Conservation (phyloP, 2,888 invertebrate genomes). For the Clanis bilineata region DNA sequence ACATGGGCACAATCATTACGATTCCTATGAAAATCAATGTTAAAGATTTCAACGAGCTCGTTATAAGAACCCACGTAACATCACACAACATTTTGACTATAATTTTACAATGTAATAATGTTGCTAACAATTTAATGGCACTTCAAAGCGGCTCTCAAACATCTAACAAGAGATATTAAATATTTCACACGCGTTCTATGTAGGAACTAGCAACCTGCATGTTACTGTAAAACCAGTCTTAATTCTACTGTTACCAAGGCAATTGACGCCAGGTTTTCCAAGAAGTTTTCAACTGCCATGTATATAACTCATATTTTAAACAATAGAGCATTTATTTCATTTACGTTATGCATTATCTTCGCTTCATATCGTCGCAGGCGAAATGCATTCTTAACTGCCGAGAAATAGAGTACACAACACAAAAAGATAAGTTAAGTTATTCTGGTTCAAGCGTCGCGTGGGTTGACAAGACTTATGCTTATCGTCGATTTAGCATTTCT, state of each 20-base stretch:
- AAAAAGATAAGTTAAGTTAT: slow-evolving; percentile 21
- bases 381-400: slow-evolving; percentile 37
- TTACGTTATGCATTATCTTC: slow-evolving; percentile 24
- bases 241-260: slow-evolving; percentile 3
- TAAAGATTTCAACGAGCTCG: not conserved
- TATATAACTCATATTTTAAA: slow-evolving; percentile 27
- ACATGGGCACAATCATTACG: too few species aligned
- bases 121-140: slow-evolving; percentile 1
- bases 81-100: not conserved
- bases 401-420: slow-evolving; percentile 42
- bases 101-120: not conserved
- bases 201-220: not conserved
- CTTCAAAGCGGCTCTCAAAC: not conserved
- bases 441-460: slow-evolving; percentile 61
- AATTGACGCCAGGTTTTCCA: slow-evolving; percentile 18
- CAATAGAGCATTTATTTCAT: slow-evolving; percentile 39
- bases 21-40: not conserved
- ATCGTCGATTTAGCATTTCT: slow-evolving; percentile 77
- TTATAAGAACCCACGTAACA: not conserved
- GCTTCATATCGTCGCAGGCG: slow-evolving; percentile 23
- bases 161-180: slow-evolving; percentile 4
- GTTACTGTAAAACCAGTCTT: slow-evolving; percentile 5
- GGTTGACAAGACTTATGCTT: slow-evolving; percentile 77
- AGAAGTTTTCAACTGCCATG: slow-evolving; percentile 18
- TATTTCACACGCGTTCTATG: slow-evolving; percentile 7